A percentile compares a stretch with the other conserved stretches of the same genome.
Evolutionary conservation across 53 echinoderm and acorn worm genomes (phyloP).

Genomic region (Holothuria scabra): DNA sequence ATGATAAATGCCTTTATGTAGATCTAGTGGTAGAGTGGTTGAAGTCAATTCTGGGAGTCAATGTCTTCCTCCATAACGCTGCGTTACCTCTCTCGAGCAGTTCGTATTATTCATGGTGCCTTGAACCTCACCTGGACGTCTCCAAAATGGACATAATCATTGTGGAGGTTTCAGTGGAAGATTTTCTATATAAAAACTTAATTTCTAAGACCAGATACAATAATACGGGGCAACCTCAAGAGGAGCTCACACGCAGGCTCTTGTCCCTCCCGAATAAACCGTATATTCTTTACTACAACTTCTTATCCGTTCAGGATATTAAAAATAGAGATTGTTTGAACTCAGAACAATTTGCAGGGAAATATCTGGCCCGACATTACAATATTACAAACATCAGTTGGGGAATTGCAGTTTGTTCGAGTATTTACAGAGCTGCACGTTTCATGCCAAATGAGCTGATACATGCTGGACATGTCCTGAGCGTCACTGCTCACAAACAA

Average conservation of each 20-base stretch:
- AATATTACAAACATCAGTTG: slow-evolving; percentile 84
- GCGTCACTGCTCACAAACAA: slow-evolving; percentile 67
- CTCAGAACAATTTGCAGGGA: slow-evolving; percentile 78
- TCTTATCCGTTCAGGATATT: slow-evolving; percentile 68
- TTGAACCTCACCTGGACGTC: slow-evolving; percentile 71
- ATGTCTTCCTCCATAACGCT: slow-evolving; percentile 74
- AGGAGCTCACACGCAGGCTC: slow-evolving; percentile 69
- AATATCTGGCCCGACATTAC: slow-evolving; percentile 62
- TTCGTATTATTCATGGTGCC: slow-evolving; percentile 79
- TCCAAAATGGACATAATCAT: slow-evolving; percentile 77
- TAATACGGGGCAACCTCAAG: slow-evolving; percentile 72
- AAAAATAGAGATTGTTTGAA: slow-evolving; percentile 75
- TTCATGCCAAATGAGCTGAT: slow-evolving; percentile 78
- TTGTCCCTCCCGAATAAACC: slow-evolving; percentile 61
- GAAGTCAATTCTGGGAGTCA: slow-evolving; percentile 55
- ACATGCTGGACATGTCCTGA: slow-evolving; percentile 55
- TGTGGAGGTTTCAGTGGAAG: slow-evolving; percentile 75
- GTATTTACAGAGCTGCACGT: slow-evolving; percentile 61
- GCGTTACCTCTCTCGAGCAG: slow-evolving; percentile 66
- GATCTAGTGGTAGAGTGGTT: slow-evolving; percentile 72
- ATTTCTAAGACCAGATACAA: slow-evolving; percentile 52
- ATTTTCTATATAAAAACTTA: slow-evolving; percentile 61
- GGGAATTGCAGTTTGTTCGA: slow-evolving; percentile 74
- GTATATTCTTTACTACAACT: slow-evolving; percentile 76
- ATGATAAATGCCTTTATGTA: slow-evolving; percentile 61